phyloP scores from a whole-genome alignment of 64 coral and sea anemone genomes.

The Catalaphyllia jardinei region DNA sequence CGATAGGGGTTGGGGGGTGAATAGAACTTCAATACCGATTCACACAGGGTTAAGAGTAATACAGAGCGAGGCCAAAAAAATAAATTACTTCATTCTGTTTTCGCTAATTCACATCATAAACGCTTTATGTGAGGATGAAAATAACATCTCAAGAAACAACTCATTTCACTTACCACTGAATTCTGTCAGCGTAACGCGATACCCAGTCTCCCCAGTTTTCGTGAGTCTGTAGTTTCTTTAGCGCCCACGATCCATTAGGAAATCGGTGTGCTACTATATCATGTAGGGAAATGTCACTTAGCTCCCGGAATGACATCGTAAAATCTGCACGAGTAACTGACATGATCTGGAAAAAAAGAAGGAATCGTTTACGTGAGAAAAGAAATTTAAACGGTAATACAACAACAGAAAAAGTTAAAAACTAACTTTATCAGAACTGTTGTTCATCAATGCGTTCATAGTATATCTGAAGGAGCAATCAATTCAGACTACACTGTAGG shows the following conservation, averaged over 20 bases:
- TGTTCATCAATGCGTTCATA: too few relatives aligned
- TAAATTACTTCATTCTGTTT: too few relatives aligned
- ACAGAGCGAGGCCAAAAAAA: too few relatives aligned
- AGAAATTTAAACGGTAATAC: not conserved
- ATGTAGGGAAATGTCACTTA: constrained; percentile 55
- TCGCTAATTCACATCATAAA: too few relatives aligned
- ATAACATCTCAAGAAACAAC: too few relatives aligned
- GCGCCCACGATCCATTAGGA: constrained; percentile 57
- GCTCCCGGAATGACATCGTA: constrained; percentile 88
- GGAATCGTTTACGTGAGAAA: not conserved
- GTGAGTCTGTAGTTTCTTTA: constrained; percentile 59
- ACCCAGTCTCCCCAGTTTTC: constrained; percentile 84
- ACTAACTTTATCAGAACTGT: not conserved
- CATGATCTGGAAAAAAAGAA: constrained; percentile 71
- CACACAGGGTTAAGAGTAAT: too few relatives aligned
- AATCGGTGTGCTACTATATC: constrained; percentile 30
- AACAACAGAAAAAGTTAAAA: not conserved
- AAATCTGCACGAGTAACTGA: constrained; percentile 65
- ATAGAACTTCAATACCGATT: too few relatives aligned
- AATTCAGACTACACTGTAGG: too few relatives aligned
- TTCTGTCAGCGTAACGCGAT: constrained; percentile 56
- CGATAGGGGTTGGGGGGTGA: too few relatives aligned
- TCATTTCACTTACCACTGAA: constrained; percentile 49
- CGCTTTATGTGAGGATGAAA: too few relatives aligned
- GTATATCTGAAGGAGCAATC: too few relatives aligned